A percentile compares a stretch with the other conserved stretches of the same genome.
Conservation (phyloP, 2,113 vertebrate species). For the Solea solea region DNA sequence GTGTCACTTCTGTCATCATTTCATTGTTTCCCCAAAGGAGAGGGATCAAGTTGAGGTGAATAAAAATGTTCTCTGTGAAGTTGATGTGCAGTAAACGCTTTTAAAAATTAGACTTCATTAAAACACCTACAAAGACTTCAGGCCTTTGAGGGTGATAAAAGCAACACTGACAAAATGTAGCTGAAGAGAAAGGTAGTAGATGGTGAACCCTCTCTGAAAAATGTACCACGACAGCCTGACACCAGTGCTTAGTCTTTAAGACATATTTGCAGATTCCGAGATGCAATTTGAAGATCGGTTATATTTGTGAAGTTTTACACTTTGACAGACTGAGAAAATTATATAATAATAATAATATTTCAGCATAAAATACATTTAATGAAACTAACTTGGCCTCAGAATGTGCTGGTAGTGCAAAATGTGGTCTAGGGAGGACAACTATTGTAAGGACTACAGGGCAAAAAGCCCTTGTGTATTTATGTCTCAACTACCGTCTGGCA, state of each 20-base stretch:
- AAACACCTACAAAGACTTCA: conserved; percentile 7
- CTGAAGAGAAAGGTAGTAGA: background rate
- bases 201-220: background rate
- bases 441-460: background rate
- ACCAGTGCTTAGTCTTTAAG: background rate
- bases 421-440: background rate
- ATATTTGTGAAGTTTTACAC: background rate
- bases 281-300: conserved; percentile 16
- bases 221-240: background rate
- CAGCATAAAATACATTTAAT: too few species aligned
- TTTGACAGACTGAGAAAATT: background rate
- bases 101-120: background rate
- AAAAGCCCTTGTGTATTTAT: background rate
- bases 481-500: background rate
- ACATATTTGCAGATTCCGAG: conserved; percentile 1
- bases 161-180: background rate
- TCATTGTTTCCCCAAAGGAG: too few species aligned
- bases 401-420: background rate
- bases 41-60: conserved; percentile 4
- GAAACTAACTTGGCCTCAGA: background rate
- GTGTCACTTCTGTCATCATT: too few species aligned
- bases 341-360: too few species aligned
- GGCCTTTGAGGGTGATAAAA: background rate
- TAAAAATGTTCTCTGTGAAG: background rate
- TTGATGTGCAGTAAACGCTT: background rate